Base-by-base conservation (phyloP, 1,140 invertebrate species). In the Drosophila ercepeae region DNA sequence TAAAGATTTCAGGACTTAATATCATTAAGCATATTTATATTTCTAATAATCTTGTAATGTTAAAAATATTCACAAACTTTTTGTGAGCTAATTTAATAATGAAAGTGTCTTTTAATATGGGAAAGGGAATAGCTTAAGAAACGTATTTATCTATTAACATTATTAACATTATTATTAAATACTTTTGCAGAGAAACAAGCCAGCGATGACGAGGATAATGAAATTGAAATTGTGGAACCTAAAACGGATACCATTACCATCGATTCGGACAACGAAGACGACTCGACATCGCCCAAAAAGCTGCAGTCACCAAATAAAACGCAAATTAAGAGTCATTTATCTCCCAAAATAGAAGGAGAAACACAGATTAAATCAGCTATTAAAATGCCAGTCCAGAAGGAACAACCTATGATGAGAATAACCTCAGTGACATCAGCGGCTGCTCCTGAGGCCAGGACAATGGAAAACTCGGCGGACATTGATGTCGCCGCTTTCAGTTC, bases 191-290 rank as follows among this genome's bases (percentile, higher is more conserved):
- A 91, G 3, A 91, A 91, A 81, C 89, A 91, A 88, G 89, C 90
- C 21, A 91, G 89, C 49, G 90, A 91, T 50, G 90, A 89, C 39
- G 90, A 91, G 25, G 90, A 91, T 41, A 91, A 91, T 27, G 90
- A 91, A 60, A 90, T 91, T 2, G 90, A 90, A 61, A 91, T 91
- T 64, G 90, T 91, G 29, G 90, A 91, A 51, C 90, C 90, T 7
- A 90, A 91, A 60, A 90, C 89, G 7, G 86, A 89, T 34, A 83
- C 81, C 0, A 91, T 91, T n/a, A 90, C 89, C 25, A 82, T 91
- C 13, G 90, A 91, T 67, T 91, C 90, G 1, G 90, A 91, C 41
- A 90, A 90, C 55, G 90, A 91, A n/a, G 90, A 91, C 8, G 84
- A 90, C 1, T 11, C 34, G 14, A 39, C 76, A 7, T 48, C 60